Conservation (phyloP, 1,140 invertebrate genomes). For the Myzus persicae region DNA sequence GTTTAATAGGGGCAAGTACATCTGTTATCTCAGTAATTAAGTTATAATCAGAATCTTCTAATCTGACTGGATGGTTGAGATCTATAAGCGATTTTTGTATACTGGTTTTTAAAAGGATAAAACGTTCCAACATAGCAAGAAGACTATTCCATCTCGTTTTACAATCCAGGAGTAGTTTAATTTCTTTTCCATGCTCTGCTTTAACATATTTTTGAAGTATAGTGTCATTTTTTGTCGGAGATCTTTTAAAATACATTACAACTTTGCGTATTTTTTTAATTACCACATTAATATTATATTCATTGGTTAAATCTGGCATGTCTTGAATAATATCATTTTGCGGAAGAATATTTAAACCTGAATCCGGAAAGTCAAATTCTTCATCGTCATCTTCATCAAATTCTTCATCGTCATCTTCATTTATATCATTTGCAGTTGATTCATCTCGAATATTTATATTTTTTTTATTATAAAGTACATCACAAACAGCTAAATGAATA, state of each 20-base stretch:
- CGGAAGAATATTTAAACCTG: slow-evolving; percentile 24
- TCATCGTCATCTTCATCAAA: not conserved
- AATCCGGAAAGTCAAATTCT: slow-evolving; percentile 21
- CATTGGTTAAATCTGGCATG: slow-evolving; percentile 27
- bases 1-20: not conserved
- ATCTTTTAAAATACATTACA: slow-evolving; percentile 35
- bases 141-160: too few relatives aligned
- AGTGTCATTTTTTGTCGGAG: slow-evolving; percentile 34
- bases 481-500: slow-evolving; percentile 58
- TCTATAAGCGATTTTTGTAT: slow-evolving; percentile 3
- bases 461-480: slow-evolving; percentile 59
- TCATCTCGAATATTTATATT: slow-evolving; percentile 28
- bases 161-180: too few relatives aligned
- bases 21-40: slow-evolving; percentile 18
- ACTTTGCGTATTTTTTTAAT: slow-evolving; percentile 17
- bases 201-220: slow-evolving; percentile 17
- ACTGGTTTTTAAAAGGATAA: slow-evolving; percentile 20
- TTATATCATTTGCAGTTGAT: not conserved
- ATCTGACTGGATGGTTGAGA: not conserved
- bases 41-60: slow-evolving; percentile 7
- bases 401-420: slow-evolving; percentile 3
- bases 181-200: too few relatives aligned
- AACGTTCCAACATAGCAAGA: not conserved
- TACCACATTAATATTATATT: slow-evolving; percentile 36
- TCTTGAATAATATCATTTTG: slow-evolving; percentile 25